Conservation (phyloP, 1,140 invertebrate genomes). For the Maniola jurtina region DNA sequence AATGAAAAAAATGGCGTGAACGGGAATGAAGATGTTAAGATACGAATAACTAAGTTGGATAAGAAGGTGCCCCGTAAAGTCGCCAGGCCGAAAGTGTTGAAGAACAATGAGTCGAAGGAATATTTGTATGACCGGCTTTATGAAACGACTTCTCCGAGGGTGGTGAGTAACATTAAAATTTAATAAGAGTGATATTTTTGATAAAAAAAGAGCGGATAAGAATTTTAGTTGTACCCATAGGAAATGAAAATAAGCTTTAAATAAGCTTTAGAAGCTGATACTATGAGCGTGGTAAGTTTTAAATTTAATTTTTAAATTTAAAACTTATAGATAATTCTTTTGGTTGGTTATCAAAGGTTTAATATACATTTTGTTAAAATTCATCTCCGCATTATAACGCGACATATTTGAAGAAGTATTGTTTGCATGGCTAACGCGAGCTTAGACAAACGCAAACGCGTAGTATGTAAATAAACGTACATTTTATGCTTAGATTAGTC, state of each 20-base stretch:
- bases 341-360: no score
- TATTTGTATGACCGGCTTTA: constrained; percentile 68
- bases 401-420: background rate
- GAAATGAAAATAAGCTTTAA: no score
- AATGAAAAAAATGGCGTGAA: constrained; percentile 22
- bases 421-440: background rate
- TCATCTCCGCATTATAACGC: background rate
- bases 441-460: no score
- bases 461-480: no score
- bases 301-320: no score
- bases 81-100: constrained; percentile 60
- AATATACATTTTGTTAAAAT: no score
- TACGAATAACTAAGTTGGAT: constrained; percentile 41
- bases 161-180: constrained; percentile 45
- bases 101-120: constrained; percentile 57
- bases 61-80: constrained; percentile 52
- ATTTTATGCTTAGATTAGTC: no score
- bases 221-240: no score
- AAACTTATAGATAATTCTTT: no score
- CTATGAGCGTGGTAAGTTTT: no score
- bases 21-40: constrained; percentile 12
- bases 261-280: no score
- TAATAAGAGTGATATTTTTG: background rate
- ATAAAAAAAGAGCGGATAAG: no score
- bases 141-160: constrained; percentile 57